phyloP scores from a whole-genome alignment of 2,113 vertebrate genomes.

The Scophthalmus maximus region DNA sequence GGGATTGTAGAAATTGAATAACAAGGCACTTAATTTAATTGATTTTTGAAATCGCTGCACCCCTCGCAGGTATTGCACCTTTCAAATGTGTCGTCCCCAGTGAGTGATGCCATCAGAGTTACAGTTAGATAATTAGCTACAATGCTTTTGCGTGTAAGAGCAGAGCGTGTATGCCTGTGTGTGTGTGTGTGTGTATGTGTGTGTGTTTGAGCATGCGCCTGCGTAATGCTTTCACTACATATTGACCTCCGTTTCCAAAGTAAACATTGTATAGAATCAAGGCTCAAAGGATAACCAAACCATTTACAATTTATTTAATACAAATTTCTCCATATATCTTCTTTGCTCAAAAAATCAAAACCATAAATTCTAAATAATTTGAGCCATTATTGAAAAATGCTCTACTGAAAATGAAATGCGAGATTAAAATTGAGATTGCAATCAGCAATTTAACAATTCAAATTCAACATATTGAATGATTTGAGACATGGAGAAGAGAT shows the following conservation, averaged over 20 bases:
- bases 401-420: no score
- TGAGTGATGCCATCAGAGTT: constrained; percentile 30
- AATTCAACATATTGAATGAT: no score
- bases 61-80: constrained; percentile 39
- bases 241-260: background rate
- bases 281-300: no score
- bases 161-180: background rate
- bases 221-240: background rate
- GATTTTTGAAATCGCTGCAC: constrained; percentile 64
- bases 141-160: constrained; percentile 1
- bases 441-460: no score
- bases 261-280: background rate
- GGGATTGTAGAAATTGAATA: constrained; percentile 65
- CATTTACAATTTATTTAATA: no score
- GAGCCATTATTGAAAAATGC: no score
- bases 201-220: no score
- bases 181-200: background rate
- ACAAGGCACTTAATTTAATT: constrained; percentile 69
- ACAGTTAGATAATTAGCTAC: constrained; percentile 40
- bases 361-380: no score
- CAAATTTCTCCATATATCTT: no score
- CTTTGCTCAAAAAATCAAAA: no score
- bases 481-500: no score
- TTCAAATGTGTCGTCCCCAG: constrained; percentile 42
- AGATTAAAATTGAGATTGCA: no score